Evolutionary conservation across 2,797 vertebrate species (phyloP).

Genomic region (Propithecus deckenii): DNA sequence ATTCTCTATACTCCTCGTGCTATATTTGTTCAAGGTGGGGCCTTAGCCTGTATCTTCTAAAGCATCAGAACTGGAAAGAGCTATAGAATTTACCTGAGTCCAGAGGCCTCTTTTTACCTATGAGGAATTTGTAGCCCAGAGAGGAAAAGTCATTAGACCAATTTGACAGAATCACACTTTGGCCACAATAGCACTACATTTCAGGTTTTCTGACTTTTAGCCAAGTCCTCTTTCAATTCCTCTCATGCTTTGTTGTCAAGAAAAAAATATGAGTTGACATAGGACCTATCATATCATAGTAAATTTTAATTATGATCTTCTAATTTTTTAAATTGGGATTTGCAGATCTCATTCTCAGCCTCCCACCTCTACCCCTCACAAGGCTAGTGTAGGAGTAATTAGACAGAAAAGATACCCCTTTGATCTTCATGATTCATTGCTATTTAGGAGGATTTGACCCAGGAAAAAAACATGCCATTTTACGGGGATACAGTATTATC

Average conservation of each 20-base stretch:
- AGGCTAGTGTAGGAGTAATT: background rate
- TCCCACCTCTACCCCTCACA: background rate
- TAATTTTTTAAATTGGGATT: background rate
- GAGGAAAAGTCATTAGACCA: background rate
- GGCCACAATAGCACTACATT: background rate
- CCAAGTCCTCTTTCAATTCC: background rate
- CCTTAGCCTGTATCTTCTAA: background rate
- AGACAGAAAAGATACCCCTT: background rate
- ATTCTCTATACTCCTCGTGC: background rate
- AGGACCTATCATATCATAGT: background rate
- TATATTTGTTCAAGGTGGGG: background rate
- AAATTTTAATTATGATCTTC: background rate
- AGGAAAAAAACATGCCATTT: slow-evolving; percentile 9
- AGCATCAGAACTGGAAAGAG: background rate
- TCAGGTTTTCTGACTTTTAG: background rate
- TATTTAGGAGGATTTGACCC: slow-evolving; percentile 1
- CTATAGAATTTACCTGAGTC: background rate
- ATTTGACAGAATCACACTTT: background rate
- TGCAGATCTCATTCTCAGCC: background rate
- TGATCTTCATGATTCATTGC: background rate
- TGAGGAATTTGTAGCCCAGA: background rate
- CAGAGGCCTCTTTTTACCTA: background rate
- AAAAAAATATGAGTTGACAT: background rate
- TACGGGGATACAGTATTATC: background rate
- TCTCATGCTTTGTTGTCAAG: background rate